phyloP scores from a whole-genome alignment of 2,113 vertebrate species.

The Cynoglossus semilaevis region DNA sequence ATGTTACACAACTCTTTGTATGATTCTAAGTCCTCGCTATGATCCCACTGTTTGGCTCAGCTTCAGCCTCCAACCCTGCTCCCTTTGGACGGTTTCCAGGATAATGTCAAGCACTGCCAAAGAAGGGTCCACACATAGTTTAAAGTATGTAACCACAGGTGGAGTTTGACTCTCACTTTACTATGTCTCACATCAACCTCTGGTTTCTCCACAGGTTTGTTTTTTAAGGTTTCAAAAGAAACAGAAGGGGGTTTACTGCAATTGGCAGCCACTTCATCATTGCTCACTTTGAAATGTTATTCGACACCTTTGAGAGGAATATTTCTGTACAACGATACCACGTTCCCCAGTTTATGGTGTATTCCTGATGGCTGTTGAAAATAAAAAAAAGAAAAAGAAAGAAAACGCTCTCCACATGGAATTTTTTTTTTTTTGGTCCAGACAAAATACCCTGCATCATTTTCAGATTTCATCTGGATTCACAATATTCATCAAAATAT shows the following conservation, averaged over 20 bases:
- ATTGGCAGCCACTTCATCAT: conserved; percentile 42
- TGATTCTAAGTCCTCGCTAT: conserved; percentile 39
- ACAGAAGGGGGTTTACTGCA: conserved; percentile 41
- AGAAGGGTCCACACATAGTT: conserved; percentile 43
- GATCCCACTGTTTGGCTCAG: conserved; percentile 67
- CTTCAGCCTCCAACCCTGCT: conserved; percentile 59
- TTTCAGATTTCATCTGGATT: conserved; percentile 41
- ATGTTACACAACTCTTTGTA: conserved; percentile 39
- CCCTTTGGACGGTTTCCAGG: conserved; percentile 76
- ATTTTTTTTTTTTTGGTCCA: conserved; percentile 26
- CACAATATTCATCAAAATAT: conserved; percentile 40
- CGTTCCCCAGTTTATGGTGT: conserved; percentile 40
- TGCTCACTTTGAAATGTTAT: conserved; percentile 53
- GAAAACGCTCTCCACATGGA: conserved; percentile 40
- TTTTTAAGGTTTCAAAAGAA: conserved; percentile 49
- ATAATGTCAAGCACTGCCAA: conserved; percentile 56
- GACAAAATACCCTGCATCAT: conserved; percentile 36
- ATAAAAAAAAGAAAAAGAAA: too few relatives aligned
- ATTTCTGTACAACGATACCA: conserved; percentile 7
- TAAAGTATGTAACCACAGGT: conserved; percentile 64
- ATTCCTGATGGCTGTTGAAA: conserved; percentile 44
- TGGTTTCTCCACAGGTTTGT: conserved; percentile 39
- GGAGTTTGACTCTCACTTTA: conserved; percentile 58
- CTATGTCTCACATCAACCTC: conserved; percentile 41
- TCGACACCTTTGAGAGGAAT: conserved; percentile 47